Evolutionary conservation across 2,888 invertebrate genomes (phyloP).

Genomic region (Patella ulyssiponensis): DNA sequence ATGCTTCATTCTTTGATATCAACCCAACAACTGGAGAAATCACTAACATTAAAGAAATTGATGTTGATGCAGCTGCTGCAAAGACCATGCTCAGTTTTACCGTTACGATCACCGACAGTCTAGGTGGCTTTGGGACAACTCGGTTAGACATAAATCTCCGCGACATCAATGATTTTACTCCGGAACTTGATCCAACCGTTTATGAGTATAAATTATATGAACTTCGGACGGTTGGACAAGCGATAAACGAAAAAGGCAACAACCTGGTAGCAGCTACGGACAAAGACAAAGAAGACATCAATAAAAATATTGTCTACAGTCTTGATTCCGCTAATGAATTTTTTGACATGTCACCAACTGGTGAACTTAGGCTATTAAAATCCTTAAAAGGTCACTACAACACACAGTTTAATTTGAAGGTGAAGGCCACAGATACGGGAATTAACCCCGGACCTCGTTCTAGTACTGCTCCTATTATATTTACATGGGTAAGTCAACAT

Average conservation of each 20-base stretch:
- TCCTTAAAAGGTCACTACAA: not conserved
- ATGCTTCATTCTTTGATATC: not conserved
- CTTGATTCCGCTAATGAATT: not conserved
- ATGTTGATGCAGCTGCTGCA: not conserved
- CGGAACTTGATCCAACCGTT: not conserved
- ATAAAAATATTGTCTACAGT: constrained; percentile 8
- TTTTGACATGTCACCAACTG: not conserved
- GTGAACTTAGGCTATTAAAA: not conserved
- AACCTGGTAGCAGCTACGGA: not conserved
- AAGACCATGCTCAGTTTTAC: not conserved
- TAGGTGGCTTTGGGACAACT: not conserved
- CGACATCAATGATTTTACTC: not conserved
- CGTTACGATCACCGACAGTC: not conserved
- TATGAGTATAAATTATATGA: not conserved
- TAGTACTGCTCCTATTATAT: not conserved
- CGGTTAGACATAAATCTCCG: not conserved
- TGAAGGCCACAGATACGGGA: constrained; percentile 3
- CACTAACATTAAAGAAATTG: constrained; percentile 4
- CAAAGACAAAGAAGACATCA: not conserved
- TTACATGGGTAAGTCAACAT: not conserved
- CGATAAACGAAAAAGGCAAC: not conserved
- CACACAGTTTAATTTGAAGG: not conserved
- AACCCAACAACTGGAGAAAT: not conserved
- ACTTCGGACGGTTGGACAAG: not conserved
- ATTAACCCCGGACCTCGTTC: not conserved